A percentile compares a stretch with the other conserved stretches of the same genome.
Evolutionary conservation across 2,888 invertebrate genomes (phyloP).

Genomic region (Hydropsyche betteni): DNA sequence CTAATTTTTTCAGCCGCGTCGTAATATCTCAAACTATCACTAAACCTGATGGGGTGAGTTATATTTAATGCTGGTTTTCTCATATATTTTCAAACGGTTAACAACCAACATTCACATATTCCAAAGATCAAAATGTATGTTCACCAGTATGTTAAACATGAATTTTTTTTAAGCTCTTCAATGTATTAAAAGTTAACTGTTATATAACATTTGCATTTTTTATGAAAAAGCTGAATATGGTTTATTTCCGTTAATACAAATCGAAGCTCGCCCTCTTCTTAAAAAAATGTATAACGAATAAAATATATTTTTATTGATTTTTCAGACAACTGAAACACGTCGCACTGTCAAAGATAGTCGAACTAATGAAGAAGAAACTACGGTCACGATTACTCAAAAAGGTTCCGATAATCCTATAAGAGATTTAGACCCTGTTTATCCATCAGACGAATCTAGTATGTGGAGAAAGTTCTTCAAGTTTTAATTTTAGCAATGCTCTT

Average conservation of each 20-base stretch:
- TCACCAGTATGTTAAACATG: no score
- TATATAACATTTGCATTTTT: slow-evolving; percentile 38
- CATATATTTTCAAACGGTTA: no score
- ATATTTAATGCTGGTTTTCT: background rate
- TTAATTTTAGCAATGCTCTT: background rate
- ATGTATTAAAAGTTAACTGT: no score
- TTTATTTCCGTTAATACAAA: no score
- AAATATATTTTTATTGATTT: slow-evolving; percentile 32
- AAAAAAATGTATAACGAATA: background rate
- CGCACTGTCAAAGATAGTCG: slow-evolving; percentile 59
- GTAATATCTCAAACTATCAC: slow-evolving; percentile 65
- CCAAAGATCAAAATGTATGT: no score
- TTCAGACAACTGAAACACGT: slow-evolving; percentile 65
- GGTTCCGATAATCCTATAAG: background rate
- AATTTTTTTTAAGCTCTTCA: no score
- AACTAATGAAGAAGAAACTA: slow-evolving; percentile 46
- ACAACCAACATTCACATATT: no score
- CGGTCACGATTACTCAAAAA: slow-evolving; percentile 39
- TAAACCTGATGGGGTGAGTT: slow-evolving; percentile 66
- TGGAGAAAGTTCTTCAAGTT: slow-evolving; percentile 42
- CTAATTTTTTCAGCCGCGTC: slow-evolving; percentile 63
- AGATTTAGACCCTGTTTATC: background rate
- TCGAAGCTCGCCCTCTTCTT: no score
- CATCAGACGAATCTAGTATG: slow-evolving; percentile 16
- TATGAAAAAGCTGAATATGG: background rate